These are phyloP conservation scores for Aegithalos caudatus DNA, from an alignment of 2,113 vertebrate species.

Conservation along the genomic window DNA sequence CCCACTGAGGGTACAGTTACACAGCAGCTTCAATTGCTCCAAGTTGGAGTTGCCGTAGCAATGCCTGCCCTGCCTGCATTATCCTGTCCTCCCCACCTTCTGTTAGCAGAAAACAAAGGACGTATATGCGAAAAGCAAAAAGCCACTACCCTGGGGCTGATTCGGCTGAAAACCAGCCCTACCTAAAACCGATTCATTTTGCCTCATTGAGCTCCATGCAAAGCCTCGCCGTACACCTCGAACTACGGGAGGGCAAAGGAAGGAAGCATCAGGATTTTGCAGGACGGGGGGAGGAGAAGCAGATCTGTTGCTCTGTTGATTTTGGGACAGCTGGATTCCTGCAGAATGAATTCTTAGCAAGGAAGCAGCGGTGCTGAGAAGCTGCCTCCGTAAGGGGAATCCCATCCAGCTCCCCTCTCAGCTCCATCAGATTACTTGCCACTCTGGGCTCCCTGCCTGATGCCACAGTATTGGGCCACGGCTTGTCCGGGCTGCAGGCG, in stretches of 20 bases:
- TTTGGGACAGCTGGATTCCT: background rate
- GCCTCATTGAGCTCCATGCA: background rate
- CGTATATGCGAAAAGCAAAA: background rate
- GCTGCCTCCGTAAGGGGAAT: background rate
- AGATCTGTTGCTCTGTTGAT: background rate
- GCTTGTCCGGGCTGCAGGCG: accelerated
- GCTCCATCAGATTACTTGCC: background rate
- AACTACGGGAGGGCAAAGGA: background rate
- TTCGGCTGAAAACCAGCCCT: background rate
- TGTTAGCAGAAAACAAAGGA: background rate
- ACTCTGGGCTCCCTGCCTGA: background rate
- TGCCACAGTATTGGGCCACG: background rate
- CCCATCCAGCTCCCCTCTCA: background rate
- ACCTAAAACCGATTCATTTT: background rate
- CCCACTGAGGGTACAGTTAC: background rate
- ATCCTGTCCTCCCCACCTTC: background rate
- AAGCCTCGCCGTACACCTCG: accelerated
- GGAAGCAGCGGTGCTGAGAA: background rate
- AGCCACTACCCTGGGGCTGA: background rate
- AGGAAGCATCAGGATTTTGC: background rate
- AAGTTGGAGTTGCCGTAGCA: background rate
- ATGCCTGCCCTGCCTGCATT: background rate
- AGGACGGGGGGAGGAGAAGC: background rate
- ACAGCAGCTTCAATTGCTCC: background rate
- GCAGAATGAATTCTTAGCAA: background rate